These are phyloP conservation scores for Adineta ricciae DNA, from an alignment of 2,888 invertebrate genomes.

Conservation along the genomic window DNA sequence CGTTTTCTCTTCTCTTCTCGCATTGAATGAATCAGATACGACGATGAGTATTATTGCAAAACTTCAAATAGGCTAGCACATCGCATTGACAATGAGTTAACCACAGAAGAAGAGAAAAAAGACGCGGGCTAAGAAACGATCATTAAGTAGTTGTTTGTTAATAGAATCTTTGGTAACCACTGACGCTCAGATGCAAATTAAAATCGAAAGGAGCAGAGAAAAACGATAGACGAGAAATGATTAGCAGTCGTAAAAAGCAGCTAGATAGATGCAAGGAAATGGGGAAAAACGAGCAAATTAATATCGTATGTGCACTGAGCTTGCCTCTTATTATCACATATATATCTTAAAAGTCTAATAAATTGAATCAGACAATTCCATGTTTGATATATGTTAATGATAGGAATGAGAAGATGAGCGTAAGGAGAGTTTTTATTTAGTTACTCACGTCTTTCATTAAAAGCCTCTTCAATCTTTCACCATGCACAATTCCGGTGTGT, in stretches of 20 bases:
- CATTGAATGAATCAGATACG: neutral
- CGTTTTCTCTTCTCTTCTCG: neutral
- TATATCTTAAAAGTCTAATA: neutral
- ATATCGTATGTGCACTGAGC: neutral
- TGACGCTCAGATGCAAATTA: neutral
- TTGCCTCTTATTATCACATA: neutral
- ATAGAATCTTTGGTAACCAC: neutral
- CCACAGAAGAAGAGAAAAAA: neutral
- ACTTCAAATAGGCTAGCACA: neutral
- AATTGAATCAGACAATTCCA: neutral
- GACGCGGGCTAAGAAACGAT: neutral
- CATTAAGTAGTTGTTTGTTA: neutral
- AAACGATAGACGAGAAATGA: neutral
- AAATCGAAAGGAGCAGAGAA: neutral
- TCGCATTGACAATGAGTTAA: neutral
- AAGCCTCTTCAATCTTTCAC: neutral
- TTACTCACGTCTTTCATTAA: neutral
- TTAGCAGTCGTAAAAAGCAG: neutral
- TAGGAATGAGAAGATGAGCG: neutral
- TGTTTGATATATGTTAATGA: neutral
- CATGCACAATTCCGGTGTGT: neutral
- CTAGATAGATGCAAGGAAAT: neutral
- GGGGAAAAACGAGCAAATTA: neutral
- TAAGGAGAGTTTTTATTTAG: neutral
- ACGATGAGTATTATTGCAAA: neutral